Percentiles rank a stretch among this genome's conserved stretches.
phyloP scores from a whole-genome alignment of 37 sponge, comb jelly and placozoan genomes.

The Lycopodina hypogea region DNA sequence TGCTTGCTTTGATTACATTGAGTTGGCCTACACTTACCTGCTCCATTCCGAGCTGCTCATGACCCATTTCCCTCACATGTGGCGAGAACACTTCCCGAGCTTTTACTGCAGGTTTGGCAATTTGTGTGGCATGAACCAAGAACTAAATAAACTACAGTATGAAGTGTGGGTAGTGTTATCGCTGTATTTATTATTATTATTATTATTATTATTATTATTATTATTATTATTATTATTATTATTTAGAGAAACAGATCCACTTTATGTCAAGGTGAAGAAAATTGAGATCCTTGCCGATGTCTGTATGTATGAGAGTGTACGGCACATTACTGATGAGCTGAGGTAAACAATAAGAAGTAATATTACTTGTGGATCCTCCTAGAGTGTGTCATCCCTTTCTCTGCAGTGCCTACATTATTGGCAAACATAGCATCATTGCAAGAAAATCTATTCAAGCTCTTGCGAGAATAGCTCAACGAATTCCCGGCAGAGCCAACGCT shows the following conservation, averaged over 20 bases:
- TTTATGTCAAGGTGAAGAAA: constrained; percentile 86
- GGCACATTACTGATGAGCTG: constrained; percentile 78
- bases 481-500: constrained; percentile 44
- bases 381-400: not conserved
- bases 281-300: constrained; percentile 80
- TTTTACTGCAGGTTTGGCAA: constrained; percentile 77
- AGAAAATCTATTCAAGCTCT: constrained; percentile 75
- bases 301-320: constrained; percentile 44
- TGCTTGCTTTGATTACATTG: constrained; percentile 56
- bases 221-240: not conserved
- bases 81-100: constrained; percentile 50
- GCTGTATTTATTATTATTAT: not conserved
- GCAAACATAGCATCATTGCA: constrained; percentile 71
- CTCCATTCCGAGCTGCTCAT: constrained; percentile 77
- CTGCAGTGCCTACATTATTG: constrained; percentile 82
- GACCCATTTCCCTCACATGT: constrained; percentile 40
- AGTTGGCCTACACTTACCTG: constrained; percentile 73
- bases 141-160: too few species aligned
- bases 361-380: too few species aligned
- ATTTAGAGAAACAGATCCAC: constrained; percentile 86
- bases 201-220: too few species aligned
- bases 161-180: not conserved
- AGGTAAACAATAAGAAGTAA: constrained; percentile 54
- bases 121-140: not conserved
- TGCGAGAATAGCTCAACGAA: constrained; percentile 62